phyloP scores from a whole-genome alignment of 1,140 invertebrate genomes.

The Aethina tumida region DNA sequence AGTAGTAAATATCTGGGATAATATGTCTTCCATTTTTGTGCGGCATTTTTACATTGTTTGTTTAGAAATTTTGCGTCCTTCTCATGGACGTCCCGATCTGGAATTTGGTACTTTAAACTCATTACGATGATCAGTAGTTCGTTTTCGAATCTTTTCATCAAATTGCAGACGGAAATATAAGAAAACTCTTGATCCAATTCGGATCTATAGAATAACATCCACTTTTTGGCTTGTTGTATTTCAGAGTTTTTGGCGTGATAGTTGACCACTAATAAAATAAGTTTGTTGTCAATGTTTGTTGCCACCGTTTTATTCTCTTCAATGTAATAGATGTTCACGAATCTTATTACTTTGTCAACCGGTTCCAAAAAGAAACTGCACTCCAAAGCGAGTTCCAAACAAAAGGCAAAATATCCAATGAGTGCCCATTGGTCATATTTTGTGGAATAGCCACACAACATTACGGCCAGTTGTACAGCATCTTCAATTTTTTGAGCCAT shows the following conservation, averaged over 20 bases:
- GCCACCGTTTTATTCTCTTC: not conserved
- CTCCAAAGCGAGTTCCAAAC: conserved; percentile 38
- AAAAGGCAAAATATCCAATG: conserved; percentile 39
- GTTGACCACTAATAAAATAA: conserved; percentile 8
- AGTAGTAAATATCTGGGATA: conserved; percentile 10
- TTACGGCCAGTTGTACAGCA: conserved; percentile 29
- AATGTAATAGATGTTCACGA: conserved; percentile 7
- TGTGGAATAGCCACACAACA: conserved; percentile 23
- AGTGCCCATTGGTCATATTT: conserved; percentile 27
- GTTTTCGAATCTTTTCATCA: conserved; percentile 10
- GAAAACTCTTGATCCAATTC: not conserved
- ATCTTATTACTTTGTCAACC: conserved; percentile 27
- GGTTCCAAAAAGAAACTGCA: conserved; percentile 38
- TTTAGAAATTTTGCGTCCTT: conserved; percentile 24
- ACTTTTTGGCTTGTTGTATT: conserved; percentile 6
- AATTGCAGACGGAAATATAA: conserved; percentile 2
- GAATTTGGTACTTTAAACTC: conserved; percentile 5
- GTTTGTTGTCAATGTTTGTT: conserved; percentile 5
- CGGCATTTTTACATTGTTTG: not conserved
- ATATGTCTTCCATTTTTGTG: conserved; percentile 12
- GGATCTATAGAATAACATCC: conserved; percentile 6
- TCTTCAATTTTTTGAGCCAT: conserved; percentile 34
- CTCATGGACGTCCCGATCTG: conserved; percentile 3
- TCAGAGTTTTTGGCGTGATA: conserved; percentile 8
- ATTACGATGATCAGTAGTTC: too few species aligned